phyloP scores from a whole-genome alignment of 1,140 invertebrate species.

The Hetaerina americana region DNA sequence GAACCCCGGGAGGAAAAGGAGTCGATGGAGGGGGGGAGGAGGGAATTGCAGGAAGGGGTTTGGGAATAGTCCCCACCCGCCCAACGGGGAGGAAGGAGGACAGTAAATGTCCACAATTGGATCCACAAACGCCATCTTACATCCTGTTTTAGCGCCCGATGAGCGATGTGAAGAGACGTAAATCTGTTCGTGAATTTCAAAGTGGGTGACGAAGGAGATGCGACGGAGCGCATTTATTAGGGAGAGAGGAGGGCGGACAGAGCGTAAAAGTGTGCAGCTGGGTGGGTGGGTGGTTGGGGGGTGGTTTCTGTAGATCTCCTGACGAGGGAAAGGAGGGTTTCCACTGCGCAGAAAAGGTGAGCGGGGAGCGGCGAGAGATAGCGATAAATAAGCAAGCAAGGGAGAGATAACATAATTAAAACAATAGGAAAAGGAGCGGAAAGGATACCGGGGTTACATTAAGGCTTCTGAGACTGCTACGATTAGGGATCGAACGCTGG shows the following conservation, averaged over 20 bases:
- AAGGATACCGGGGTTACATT: no score
- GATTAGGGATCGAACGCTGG: no score
- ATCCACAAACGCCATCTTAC: background rate
- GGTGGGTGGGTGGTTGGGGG: background rate
- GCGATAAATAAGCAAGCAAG: no score
- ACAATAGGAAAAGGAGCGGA: no score
- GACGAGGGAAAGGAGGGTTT: background rate
- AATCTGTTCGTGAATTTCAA: background rate
- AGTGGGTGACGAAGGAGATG: background rate
- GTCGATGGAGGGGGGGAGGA: background rate
- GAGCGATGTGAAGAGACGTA: background rate
- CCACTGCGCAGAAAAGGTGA: background rate
- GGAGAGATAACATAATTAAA: no score
- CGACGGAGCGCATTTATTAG: background rate
- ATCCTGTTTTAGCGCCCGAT: background rate
- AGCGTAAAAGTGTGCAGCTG: no score
- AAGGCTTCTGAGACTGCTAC: no score
- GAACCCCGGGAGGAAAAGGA: background rate
- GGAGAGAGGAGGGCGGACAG: background rate
- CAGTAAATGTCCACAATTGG: background rate
- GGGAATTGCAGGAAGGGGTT: no score
- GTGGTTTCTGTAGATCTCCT: background rate
- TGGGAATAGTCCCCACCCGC: no score
- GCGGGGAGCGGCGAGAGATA: no score
- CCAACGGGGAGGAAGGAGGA: no score